Evolutionary conservation across 2,797 vertebrate species (phyloP), one percentile per base, ranked within the genome.

Genomic region (Tamandua tetradactyla): DNA sequence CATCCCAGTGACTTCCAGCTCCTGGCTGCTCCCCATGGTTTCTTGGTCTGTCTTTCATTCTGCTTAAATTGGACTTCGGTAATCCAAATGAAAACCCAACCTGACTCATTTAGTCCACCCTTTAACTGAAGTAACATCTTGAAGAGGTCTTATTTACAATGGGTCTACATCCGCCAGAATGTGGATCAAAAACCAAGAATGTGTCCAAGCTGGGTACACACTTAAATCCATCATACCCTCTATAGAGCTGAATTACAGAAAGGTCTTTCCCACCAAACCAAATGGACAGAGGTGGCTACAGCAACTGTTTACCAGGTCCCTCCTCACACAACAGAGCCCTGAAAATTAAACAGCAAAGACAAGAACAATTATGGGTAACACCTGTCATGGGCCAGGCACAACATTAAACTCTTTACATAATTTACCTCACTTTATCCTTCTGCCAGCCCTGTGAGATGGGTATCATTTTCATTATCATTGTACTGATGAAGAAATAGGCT

Each of bases 361-460:
- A 55, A 55, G 55, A 49, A 32, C 72, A 37, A 78, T 89, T 57
- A 82, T 55, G 68, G 79, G n/a, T 80, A 91, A 78, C 27, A 44
- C 44, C 66, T 79, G 55, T 62, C 23, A 2, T 22, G 27, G 68
- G 32, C 66, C 42, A 86, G n/a, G 35, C 47, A 42, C 32, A 61
- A 52, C 18, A n/a, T 74, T 88, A 75, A 94, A 14, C 69, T 89
- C 40, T 83, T 88, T 89, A 62, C 7, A 35, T 72, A 95, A 91
- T 93, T 81, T 59, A 74, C 82, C 37, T 80, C 32, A 61, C 30
- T 62, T 66, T 79, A 87, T 94, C 72, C 30, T 40, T 62, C 59
- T 79, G 18, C 5, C 57, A 92, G 88, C 47, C 83, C 74, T 82
- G 5, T 30, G 1, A 59, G 30, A 23, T 69, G 4, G 32, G 35